phyloP scores from a whole-genome alignment of 1,140 invertebrate species.

The Papilio polyxenes region DNA sequence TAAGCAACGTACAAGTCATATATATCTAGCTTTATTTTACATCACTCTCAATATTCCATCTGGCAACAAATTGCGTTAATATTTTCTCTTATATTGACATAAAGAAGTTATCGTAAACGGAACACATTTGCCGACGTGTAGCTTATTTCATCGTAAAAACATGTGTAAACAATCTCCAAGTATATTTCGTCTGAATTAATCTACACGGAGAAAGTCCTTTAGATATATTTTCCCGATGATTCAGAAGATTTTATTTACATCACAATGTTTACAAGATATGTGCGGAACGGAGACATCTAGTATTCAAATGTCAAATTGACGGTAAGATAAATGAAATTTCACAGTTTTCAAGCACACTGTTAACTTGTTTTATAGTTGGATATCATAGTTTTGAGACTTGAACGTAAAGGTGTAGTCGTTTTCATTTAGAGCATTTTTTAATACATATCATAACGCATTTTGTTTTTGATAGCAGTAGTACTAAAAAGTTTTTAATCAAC shows the following conservation, averaged over 20 bases:
- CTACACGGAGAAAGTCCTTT: slow-evolving; percentile 7
- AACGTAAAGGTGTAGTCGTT: too few relatives aligned
- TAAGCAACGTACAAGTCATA: background rate
- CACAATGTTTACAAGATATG: background rate
- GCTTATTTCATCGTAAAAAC: slow-evolving; percentile 50
- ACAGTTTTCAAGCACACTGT: background rate
- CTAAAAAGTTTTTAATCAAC: background rate
- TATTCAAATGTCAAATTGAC: background rate
- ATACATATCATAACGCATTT: too few relatives aligned
- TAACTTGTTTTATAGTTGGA: background rate
- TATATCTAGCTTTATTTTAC: background rate
- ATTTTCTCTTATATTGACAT: slow-evolving; percentile 47
- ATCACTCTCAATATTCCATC: background rate
- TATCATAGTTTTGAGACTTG: too few relatives aligned
- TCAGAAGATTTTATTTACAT: slow-evolving; percentile 1
- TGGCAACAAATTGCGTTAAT: slow-evolving; percentile 35
- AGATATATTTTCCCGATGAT: background rate
- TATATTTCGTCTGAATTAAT: slow-evolving; percentile 35
- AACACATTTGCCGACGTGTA: slow-evolving; percentile 49
- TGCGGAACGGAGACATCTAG: background rate
- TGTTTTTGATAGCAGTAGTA: too few relatives aligned
- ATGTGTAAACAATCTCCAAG: slow-evolving; percentile 48
- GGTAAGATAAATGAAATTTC: background rate
- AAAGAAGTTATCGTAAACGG: slow-evolving; percentile 51
- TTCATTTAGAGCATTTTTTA: too few relatives aligned